These are phyloP conservation scores for Xiphophorus birchmanni DNA, from an alignment of 2,797 vertebrate genomes.

Conservation along the genomic window DNA sequence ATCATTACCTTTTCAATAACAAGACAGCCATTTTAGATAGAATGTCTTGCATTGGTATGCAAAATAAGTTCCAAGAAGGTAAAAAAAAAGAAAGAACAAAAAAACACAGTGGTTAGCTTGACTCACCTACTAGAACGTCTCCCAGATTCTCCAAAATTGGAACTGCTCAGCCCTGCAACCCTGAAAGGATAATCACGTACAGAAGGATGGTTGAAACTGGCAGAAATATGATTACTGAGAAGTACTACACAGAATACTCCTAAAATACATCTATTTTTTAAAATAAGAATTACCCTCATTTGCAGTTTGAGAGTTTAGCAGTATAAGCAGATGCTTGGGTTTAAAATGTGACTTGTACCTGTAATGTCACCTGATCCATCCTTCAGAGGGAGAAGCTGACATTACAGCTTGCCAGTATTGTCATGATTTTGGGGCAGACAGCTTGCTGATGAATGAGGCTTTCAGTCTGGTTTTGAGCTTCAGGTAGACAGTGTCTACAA, in stretches of 20 bases:
- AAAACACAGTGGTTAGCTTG: neutral
- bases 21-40: neutral
- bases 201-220: neutral
- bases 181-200: neutral
- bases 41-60: neutral
- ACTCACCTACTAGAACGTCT: neutral
- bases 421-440: conserved; percentile 3
- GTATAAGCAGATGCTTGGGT: conserved; percentile 1
- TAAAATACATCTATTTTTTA: neutral
- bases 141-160: neutral
- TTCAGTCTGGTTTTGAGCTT: conserved; percentile 23
- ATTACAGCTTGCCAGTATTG: conserved; percentile 18
- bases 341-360: conserved; percentile 11
- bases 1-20: neutral
- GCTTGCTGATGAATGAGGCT: conserved; percentile 16
- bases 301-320: neutral
- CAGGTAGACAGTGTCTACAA: conserved; percentile 42
- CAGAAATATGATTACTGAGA: neutral
- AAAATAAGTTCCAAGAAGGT: neutral
- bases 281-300: neutral
- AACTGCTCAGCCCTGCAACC: neutral
- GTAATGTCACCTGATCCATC: conserved; percentile 27
- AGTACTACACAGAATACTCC: neutral
- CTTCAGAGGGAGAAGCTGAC: conserved; percentile 18
- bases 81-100: neutral